These are phyloP conservation scores for Venusia cambrica DNA, from an alignment of 2,888 invertebrate species.

Conservation along the genomic window DNA sequence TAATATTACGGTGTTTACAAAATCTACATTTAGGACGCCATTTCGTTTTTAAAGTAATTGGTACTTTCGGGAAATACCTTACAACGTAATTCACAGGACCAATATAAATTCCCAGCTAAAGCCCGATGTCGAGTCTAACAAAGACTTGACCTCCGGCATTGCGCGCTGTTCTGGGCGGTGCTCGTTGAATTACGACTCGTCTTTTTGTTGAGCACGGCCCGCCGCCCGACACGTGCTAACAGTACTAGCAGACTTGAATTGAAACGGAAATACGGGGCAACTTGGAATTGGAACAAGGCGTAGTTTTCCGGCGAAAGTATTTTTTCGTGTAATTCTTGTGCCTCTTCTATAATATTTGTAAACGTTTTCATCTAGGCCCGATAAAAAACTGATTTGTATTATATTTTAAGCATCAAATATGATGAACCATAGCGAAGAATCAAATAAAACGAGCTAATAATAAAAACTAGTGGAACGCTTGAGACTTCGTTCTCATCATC, in stretches of 20 bases:
- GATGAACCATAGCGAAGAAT: too few relatives aligned
- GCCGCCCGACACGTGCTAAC: slow-evolving; percentile 9
- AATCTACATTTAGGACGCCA: too few relatives aligned
- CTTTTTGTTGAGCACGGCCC: slow-evolving; percentile 9
- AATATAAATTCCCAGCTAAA: slow-evolving; percentile 4
- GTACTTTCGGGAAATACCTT: background rate
- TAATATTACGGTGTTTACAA: too few relatives aligned
- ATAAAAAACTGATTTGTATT: too few relatives aligned
- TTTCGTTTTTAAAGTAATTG: too few relatives aligned
- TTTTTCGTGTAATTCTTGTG: too few relatives aligned
- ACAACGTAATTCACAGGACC: slow-evolving; percentile 1
- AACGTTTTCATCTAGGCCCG: too few relatives aligned
- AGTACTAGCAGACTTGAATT: slow-evolving; percentile 5
- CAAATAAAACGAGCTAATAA: too few relatives aligned
- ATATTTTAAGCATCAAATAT: too few relatives aligned
- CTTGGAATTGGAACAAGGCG: slow-evolving; percentile 1
- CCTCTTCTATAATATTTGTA: too few relatives aligned
- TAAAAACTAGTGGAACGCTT: too few relatives aligned
- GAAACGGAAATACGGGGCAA: slow-evolving; percentile 3
- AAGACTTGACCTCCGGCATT: slow-evolving; percentile 10
- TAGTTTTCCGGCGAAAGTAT: background rate
- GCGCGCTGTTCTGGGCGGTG: slow-evolving; percentile 7
- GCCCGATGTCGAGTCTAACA: slow-evolving; percentile 3
- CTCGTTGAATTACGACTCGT: slow-evolving; percentile 14
- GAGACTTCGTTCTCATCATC: too few relatives aligned